Evolutionary conservation across 2,797 vertebrate species (phyloP).

Genomic region (Borostomias antarcticus): DNA sequence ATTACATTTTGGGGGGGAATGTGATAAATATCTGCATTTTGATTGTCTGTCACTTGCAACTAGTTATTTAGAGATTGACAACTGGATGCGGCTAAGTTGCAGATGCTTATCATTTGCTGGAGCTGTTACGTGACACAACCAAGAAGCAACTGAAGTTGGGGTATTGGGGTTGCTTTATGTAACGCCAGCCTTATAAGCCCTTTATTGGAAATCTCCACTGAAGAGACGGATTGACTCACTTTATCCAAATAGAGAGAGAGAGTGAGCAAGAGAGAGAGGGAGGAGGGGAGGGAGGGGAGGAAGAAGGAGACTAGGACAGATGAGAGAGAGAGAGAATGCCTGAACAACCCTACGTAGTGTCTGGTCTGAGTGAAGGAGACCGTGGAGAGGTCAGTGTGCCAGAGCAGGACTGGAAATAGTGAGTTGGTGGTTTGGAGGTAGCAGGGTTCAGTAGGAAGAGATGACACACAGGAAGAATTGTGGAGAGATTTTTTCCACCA

Average conservation of each 20-base stretch:
- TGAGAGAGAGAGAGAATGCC: neutral
- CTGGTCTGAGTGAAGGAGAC: neutral
- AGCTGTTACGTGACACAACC: too few relatives aligned
- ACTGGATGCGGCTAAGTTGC: too few relatives aligned
- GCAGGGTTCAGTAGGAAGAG: neutral
- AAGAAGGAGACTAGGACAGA: neutral
- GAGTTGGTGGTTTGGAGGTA: slow-evolving; percentile 1
- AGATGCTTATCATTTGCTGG: too few relatives aligned
- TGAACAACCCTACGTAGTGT: neutral
- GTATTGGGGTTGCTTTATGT: too few relatives aligned
- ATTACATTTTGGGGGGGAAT: too few relatives aligned
- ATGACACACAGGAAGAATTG: neutral
- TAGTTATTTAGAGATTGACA: too few relatives aligned
- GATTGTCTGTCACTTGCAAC: too few relatives aligned
- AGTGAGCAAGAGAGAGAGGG: neutral
- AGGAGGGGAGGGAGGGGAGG: neutral
- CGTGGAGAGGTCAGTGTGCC: neutral
- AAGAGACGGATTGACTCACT: neutral
- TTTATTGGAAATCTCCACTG: neutral
- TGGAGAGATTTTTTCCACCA: neutral
- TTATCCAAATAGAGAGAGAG: neutral
- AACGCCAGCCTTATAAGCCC: neutral
- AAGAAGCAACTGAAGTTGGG: too few relatives aligned
- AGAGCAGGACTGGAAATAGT: slow-evolving; percentile 10
- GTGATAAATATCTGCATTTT: too few relatives aligned